Evolutionary conservation across 92 coral and sea anemone genomes (phyloP).

Genomic region (Epizoanthus stellaris): DNA sequence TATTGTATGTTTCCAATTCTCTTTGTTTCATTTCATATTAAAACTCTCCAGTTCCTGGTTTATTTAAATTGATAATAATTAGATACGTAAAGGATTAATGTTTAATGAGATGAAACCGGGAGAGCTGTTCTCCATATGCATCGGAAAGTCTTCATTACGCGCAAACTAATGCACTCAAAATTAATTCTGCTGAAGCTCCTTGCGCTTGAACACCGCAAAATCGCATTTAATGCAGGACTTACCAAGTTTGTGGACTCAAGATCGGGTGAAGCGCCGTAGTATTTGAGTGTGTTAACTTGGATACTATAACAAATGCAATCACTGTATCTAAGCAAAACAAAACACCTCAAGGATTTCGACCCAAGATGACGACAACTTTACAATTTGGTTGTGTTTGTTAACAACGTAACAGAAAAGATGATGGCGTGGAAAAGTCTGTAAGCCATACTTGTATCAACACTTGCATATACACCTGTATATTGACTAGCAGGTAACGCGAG

Average conservation of each 20-base stretch:
- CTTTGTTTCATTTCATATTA: not conserved
- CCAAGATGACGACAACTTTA: too few species aligned
- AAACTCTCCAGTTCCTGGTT: not conserved
- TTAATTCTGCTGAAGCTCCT: not conserved
- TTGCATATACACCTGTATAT: not conserved
- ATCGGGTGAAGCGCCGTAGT: not conserved
- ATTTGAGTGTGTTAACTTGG: not conserved
- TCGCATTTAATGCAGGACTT: not conserved
- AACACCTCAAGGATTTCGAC: too few species aligned
- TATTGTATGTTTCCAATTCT: not conserved
- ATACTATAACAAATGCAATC: too few species aligned
- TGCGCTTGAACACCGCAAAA: not conserved
- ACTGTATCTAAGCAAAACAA: too few species aligned
- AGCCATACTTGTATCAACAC: not conserved
- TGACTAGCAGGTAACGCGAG: not conserved
- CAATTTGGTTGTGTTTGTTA: too few species aligned
- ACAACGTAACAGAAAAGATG: too few species aligned
- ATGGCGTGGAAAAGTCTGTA: not conserved
- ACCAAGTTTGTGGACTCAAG: not conserved
- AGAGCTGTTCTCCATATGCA: not conserved
- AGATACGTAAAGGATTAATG: not conserved
- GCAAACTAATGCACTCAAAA: too few species aligned
- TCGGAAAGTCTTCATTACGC: not conserved
- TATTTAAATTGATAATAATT: not conserved
- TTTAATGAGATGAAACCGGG: not conserved